Evolutionary conservation across 2,888 invertebrate genomes (phyloP).

Genomic region (Agrilus cyanescens): DNA sequence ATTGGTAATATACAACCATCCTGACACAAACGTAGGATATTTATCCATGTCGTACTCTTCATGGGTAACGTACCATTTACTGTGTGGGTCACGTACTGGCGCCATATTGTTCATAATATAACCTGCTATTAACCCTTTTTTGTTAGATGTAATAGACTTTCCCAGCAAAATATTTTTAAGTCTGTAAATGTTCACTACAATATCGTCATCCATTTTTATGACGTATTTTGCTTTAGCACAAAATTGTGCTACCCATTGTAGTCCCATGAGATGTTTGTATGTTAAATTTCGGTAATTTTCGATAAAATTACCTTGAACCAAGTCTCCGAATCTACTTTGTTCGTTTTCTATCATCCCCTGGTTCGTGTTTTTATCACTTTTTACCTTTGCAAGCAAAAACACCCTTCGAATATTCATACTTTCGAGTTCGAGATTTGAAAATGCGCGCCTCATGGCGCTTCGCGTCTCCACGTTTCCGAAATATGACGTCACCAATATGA

Average conservation of each 20-base stretch:
- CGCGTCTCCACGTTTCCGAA: conserved; percentile 58
- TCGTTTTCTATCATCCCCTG: conserved; percentile 52
- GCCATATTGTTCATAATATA: conserved; percentile 50
- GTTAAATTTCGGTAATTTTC: conserved; percentile 74
- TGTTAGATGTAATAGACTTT: conserved; percentile 29
- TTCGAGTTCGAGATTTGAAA: conserved; percentile 44
- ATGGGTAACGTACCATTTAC: conserved; percentile 69
- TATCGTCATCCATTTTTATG: conserved; percentile 75
- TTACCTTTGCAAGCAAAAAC: conserved; percentile 55
- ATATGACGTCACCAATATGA: conserved; percentile 63
- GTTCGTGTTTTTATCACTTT: conserved; percentile 38
- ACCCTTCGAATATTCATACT: conserved; percentile 49
- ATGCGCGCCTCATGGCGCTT: conserved; percentile 56
- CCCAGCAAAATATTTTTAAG: conserved; percentile 38
- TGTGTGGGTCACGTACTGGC: conserved; percentile 53
- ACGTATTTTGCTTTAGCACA: conserved; percentile 52
- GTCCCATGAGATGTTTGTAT: conserved; percentile 71
- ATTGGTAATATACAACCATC: conserved; percentile 74
- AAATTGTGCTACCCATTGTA: conserved; percentile 57
- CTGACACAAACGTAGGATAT: conserved; percentile 70
- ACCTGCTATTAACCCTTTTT: conserved; percentile 46
- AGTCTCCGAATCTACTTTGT: conserved; percentile 49
- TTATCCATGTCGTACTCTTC: conserved; percentile 47
- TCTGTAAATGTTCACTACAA: conserved; percentile 53
- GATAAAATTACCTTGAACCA: conserved; percentile 63